phyloP scores from a whole-genome alignment of 2,797 vertebrate genomes.

The Oreochromis grahami region DNA sequence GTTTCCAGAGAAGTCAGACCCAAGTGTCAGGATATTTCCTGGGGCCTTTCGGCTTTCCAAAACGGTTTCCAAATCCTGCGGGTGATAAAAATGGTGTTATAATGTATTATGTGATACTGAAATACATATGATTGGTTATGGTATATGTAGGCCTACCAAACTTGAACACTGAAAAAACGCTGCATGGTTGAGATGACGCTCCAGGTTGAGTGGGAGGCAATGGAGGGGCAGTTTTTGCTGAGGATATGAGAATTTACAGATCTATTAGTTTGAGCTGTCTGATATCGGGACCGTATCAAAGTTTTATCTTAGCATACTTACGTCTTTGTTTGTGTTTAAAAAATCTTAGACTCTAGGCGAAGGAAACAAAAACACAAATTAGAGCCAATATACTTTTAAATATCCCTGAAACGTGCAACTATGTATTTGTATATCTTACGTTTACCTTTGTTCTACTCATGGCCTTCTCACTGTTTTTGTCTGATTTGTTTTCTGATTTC shows the following conservation, averaged over 20 bases:
- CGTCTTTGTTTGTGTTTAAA: slow-evolving; percentile 65
- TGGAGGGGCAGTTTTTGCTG: slow-evolving; percentile 56
- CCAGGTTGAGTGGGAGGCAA: slow-evolving; percentile 7
- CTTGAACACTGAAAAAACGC: slow-evolving; percentile 45
- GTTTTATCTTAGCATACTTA: slow-evolving; percentile 46
- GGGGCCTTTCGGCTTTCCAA: slow-evolving; percentile 79
- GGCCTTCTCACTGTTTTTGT: slow-evolving; percentile 47
- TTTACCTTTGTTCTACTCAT: slow-evolving; percentile 66
- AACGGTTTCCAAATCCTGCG: slow-evolving; percentile 76
- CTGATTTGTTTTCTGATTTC: slow-evolving; percentile 25
- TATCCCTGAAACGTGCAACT: neutral
- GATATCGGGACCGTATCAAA: neutral
- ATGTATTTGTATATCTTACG: neutral
- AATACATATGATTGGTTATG: neutral
- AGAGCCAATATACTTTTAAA: neutral
- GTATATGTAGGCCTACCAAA: slow-evolving; percentile 51
- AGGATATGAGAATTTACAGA: neutral
- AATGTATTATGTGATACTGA: neutral
- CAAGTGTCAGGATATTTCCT: slow-evolving; percentile 74
- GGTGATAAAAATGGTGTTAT: neutral
- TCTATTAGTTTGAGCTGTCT: neutral
- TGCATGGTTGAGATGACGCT: slow-evolving; percentile 5
- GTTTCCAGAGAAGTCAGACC: slow-evolving; percentile 29
- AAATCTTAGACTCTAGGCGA: slow-evolving; percentile 70
- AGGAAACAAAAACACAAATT: neutral